Conservation (phyloP, 1,140 invertebrate species). For the Babylonia areolata region DNA sequence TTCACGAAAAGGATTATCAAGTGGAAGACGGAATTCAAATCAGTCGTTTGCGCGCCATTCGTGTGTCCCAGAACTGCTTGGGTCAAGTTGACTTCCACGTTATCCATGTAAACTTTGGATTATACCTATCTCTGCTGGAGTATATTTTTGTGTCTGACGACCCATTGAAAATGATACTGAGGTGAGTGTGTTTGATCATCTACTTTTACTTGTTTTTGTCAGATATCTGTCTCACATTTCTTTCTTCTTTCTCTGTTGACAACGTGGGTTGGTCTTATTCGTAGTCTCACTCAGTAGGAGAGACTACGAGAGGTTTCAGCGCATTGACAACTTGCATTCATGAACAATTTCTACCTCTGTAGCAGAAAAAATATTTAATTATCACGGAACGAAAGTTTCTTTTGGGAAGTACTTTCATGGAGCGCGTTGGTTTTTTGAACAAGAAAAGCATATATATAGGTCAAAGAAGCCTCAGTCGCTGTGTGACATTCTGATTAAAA, state of each 20-base stretch:
- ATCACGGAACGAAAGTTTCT: background rate
- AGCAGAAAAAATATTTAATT: background rate
- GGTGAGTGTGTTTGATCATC: slow-evolving; percentile 6
- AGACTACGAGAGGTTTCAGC: slow-evolving; percentile 5
- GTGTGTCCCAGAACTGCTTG: slow-evolving; percentile 34
- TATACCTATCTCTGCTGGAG: slow-evolving; percentile 25
- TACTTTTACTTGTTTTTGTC: background rate
- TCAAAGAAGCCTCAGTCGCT: background rate
- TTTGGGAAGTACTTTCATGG: too few relatives aligned
- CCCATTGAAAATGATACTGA: slow-evolving; percentile 6
- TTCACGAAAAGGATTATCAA: slow-evolving; percentile 29
- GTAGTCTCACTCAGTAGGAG: slow-evolving; percentile 7
- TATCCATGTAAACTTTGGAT: slow-evolving; percentile 43
- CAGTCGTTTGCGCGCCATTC: slow-evolving; percentile 43
- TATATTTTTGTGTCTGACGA: background rate
- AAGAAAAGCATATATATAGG: background rate
- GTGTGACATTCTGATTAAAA: background rate
- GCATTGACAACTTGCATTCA: background rate
- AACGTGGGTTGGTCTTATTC: slow-evolving; percentile 19
- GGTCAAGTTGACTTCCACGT: slow-evolving; percentile 40
- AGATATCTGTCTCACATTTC: background rate
- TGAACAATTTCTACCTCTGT: background rate
- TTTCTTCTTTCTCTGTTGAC: slow-evolving; percentile 37
- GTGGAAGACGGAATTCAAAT: slow-evolving; percentile 40
- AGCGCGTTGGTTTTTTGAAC: background rate